Percentiles rank a stretch among this genome's conserved stretches.
These are phyloP conservation scores for Meloidogyne hapla DNA, from an alignment of 1,140 invertebrate species.

Conservation along the genomic window DNA sequence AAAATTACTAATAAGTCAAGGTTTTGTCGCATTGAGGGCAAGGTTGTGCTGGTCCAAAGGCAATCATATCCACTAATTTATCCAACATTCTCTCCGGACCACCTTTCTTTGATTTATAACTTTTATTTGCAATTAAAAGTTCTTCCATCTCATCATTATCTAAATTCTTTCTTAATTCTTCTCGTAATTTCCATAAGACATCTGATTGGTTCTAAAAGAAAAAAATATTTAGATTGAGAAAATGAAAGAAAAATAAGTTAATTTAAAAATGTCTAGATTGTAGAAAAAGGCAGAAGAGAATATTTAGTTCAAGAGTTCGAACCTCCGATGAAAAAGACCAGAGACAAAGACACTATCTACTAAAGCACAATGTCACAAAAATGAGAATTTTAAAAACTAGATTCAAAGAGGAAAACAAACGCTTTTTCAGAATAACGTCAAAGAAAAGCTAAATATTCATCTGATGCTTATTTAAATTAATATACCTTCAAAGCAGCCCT, in stretches of 20 bases:
- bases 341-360: too few relatives aligned
- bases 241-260: too few relatives aligned
- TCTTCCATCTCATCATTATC: slow-evolving; percentile 39
- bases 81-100: slow-evolving; percentile 72
- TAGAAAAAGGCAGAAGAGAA: too few relatives aligned
- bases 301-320: too few relatives aligned
- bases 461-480: too few relatives aligned
- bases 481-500: slow-evolving; percentile 35
- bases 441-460: too few relatives aligned
- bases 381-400: too few relatives aligned
- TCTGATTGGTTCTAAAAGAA: slow-evolving; percentile 55
- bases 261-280: too few relatives aligned
- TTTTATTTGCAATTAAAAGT: slow-evolving; percentile 41
- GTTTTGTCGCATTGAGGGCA: slow-evolving; percentile 80
- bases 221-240: slow-evolving; percentile 11
- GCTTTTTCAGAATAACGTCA: too few relatives aligned
- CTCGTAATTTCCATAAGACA: slow-evolving; percentile 44
- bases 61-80: slow-evolving; percentile 77
- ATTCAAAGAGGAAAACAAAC: too few relatives aligned
- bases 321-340: too few relatives aligned
- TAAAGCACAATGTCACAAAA: too few relatives aligned
- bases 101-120: slow-evolving; percentile 34
- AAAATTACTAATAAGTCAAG: slow-evolving; percentile 68
- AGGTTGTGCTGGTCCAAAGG: slow-evolving; percentile 78
- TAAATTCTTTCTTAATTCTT: slow-evolving; percentile 54